Conservation (phyloP, 2,113 vertebrate genomes). For the Urocitellus parryii region DNA sequence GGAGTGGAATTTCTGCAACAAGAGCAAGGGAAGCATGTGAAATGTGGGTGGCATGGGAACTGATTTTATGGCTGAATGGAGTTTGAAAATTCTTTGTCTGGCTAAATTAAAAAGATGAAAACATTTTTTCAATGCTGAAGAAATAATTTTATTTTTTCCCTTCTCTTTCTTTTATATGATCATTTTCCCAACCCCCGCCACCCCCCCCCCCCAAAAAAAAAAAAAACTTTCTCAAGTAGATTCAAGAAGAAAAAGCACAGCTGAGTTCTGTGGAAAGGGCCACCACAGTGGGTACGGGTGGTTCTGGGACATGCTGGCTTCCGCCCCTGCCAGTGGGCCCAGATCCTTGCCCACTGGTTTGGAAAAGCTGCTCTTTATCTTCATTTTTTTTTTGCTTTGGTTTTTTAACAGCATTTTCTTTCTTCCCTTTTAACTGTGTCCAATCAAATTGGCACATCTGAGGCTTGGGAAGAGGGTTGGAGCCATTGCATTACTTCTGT, state of each 20-base stretch:
- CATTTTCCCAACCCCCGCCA: not conserved
- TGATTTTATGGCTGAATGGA: not conserved
- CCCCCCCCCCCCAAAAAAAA: not conserved
- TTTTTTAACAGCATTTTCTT: conserved; percentile 42
- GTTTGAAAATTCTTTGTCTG: conserved; percentile 31
- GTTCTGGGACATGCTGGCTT: not conserved
- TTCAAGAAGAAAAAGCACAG: not conserved
- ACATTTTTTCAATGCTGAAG: not conserved
- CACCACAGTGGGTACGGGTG: not conserved
- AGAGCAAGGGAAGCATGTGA: not conserved
- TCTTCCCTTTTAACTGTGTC: conserved; percentile 67
- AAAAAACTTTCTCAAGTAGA: not conserved
- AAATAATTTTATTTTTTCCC: conserved; percentile 28
- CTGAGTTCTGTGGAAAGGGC: not conserved
- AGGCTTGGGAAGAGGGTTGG: not conserved
- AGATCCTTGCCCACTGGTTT: conserved; percentile 7
- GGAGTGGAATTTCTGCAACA: not conserved
- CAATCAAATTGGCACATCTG: conserved; percentile 54
- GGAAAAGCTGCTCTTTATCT: conserved; percentile 49
- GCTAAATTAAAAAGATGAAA: conserved; percentile 31
- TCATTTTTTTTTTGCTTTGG: conserved; percentile 12
- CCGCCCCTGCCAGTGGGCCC: not conserved
- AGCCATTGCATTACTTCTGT: not conserved
- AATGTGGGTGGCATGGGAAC: conserved; percentile 35
- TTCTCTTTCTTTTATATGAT: not conserved